Conservation (phyloP, 2,797 vertebrate species). For the Dryobates pubescens region DNA sequence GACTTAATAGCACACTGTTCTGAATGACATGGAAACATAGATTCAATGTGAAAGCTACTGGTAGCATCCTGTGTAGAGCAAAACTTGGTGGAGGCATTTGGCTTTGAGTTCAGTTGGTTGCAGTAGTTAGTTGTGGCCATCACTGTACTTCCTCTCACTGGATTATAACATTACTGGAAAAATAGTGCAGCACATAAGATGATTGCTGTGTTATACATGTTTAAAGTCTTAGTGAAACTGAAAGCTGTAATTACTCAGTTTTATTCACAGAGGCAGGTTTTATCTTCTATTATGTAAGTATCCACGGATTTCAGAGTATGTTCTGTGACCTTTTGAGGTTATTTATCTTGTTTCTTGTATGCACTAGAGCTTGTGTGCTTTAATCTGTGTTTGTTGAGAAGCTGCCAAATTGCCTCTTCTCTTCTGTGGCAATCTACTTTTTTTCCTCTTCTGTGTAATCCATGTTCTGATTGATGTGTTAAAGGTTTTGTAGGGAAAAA, state of each 20-base stretch:
- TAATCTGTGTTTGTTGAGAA: slow-evolving; percentile 61
- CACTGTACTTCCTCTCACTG: neutral
- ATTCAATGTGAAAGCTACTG: neutral
- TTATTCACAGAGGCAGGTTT: slow-evolving; percentile 28
- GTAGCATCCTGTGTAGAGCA: neutral
- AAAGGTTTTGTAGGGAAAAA: slow-evolving; percentile 31
- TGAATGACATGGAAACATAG: neutral
- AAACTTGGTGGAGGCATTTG: neutral
- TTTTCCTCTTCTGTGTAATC: slow-evolving; percentile 33
- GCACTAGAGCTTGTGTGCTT: slow-evolving; percentile 32
- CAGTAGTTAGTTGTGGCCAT: neutral
- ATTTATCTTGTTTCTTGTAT: slow-evolving; percentile 46
- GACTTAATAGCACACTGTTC: neutral
- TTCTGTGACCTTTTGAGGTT: slow-evolving; percentile 32
- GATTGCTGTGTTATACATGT: neutral
- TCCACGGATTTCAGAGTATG: neutral
- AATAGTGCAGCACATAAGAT: neutral
- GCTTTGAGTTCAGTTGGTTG: neutral
- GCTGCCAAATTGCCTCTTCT: slow-evolving; percentile 54
- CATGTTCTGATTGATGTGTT: slow-evolving; percentile 57
- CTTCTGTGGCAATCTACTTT: slow-evolving; percentile 16
- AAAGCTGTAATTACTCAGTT: neutral
- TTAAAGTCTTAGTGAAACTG: slow-evolving; percentile 3
- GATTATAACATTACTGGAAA: neutral
- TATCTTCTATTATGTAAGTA: slow-evolving; percentile 36